Percentiles rank a stretch among this genome's conserved stretches.
phyloP scores from a whole-genome alignment of 2,888 invertebrate genomes.

The Branchinecta sandiegonensis region DNA sequence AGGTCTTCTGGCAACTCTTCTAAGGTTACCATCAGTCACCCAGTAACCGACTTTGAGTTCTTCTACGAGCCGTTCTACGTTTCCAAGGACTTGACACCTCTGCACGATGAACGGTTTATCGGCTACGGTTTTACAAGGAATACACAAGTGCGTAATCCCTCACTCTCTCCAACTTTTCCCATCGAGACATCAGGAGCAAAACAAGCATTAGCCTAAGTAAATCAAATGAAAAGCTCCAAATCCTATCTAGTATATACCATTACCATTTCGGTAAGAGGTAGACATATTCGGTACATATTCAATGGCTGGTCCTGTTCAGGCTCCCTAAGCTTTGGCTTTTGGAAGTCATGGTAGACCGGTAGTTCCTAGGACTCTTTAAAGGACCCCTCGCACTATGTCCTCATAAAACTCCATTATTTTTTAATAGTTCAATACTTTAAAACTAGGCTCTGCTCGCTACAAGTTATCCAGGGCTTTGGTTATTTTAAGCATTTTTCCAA shows the following conservation, averaged over 20 bases:
- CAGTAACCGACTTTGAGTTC: conserved; percentile 59
- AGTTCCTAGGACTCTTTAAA: too few relatives aligned
- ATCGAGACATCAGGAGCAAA: not conserved
- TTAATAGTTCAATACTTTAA: too few relatives aligned
- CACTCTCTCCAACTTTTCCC: not conserved
- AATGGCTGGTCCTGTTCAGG: too few relatives aligned
- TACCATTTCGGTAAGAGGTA: too few relatives aligned
- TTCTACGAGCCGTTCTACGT: conserved; percentile 87
- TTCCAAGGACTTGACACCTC: conserved; percentile 60
- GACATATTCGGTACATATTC: too few relatives aligned
- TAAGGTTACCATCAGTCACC: conserved; percentile 61
- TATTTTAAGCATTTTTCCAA: too few relatives aligned
- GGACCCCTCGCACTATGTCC: too few relatives aligned
- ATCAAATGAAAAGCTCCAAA: conserved; percentile 10
- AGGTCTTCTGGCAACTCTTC: conserved; percentile 46
- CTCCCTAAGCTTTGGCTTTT: too few relatives aligned
- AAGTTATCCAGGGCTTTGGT: too few relatives aligned
- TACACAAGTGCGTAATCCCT: conserved; percentile 52
- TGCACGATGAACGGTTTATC: conserved; percentile 73
- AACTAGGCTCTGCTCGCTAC: too few relatives aligned
- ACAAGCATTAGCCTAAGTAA: not conserved
- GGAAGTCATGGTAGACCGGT: too few relatives aligned
- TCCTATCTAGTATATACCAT: not conserved
- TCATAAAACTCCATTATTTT: too few relatives aligned
- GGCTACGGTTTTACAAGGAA: conserved; percentile 76